phyloP scores from a whole-genome alignment of 2,797 vertebrate species.

The Cheirogaleus major region DNA sequence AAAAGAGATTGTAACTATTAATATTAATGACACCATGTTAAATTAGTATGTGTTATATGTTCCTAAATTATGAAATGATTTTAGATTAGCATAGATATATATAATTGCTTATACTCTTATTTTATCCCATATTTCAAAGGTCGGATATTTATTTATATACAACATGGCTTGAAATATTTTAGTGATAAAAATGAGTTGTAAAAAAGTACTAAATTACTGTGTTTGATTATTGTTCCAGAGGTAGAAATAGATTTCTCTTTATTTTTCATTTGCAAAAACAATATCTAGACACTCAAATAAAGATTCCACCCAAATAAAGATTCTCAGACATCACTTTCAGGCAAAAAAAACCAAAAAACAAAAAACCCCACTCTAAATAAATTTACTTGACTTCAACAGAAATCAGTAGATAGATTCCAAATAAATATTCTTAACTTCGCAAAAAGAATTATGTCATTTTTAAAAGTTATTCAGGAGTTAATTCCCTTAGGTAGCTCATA shows the following conservation, averaged over 20 bases:
- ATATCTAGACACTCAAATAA: neutral
- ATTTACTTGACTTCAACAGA: neutral
- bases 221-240: neutral
- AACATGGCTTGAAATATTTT: neutral
- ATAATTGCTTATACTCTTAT: neutral
- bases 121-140: neutral
- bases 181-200: neutral
- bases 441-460: neutral
- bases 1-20: neutral
- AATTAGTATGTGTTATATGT: neutral
- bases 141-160: neutral
- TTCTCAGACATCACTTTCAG: neutral
- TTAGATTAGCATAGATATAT: neutral
- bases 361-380: neutral
- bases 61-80: neutral
- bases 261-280: neutral
- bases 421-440: neutral
- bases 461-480: neutral
- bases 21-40: neutral
- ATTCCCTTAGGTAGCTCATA: neutral
- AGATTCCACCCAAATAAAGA: neutral
- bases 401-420: neutral
- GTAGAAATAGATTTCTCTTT: neutral
- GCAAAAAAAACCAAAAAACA: neutral
- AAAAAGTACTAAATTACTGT: neutral